Conservation (phyloP, 2,888 invertebrate genomes). For the Nomada fucata region DNA sequence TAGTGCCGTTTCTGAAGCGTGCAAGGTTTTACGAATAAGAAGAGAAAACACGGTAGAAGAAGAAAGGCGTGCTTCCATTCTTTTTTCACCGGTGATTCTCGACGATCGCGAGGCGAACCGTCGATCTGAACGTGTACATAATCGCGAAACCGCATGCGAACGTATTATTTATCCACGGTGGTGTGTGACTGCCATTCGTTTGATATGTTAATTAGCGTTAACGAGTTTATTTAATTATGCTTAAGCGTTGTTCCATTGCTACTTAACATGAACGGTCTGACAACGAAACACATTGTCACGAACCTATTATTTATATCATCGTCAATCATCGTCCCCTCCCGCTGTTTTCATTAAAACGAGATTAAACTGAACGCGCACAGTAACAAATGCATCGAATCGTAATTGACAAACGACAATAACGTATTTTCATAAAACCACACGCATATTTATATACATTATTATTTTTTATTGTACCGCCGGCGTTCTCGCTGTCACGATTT, state of each 20-base stretch:
- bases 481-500: conserved; percentile 36
- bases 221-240: conserved; percentile 62
- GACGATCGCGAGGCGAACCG: conserved; percentile 27
- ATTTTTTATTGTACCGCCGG: conserved; percentile 31
- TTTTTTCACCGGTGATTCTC: conserved; percentile 18
- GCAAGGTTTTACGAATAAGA: background rate
- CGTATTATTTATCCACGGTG: conserved; percentile 28
- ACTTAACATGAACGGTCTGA: conserved; percentile 40
- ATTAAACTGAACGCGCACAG: conserved; percentile 47
- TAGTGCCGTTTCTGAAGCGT: background rate
- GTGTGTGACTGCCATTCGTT: conserved; percentile 24
- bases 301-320: conserved; percentile 54
- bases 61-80: conserved; percentile 42
- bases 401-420: conserved; percentile 1
- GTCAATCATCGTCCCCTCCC: conserved; percentile 25
- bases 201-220: conserved; percentile 39
- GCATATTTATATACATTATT: background rate
- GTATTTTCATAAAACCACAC: background rate
- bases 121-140: conserved; percentile 46
- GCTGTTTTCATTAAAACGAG: conserved; percentile 54
- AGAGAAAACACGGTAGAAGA: background rate
- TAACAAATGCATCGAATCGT: conserved; percentile 20
- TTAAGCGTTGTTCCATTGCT: conserved; percentile 58
- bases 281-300: conserved; percentile 51
- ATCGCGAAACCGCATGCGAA: conserved; percentile 37